These are phyloP conservation scores for Alauda arvensis DNA, from an alignment of 2,797 vertebrate genomes.

Conservation along the genomic window DNA sequence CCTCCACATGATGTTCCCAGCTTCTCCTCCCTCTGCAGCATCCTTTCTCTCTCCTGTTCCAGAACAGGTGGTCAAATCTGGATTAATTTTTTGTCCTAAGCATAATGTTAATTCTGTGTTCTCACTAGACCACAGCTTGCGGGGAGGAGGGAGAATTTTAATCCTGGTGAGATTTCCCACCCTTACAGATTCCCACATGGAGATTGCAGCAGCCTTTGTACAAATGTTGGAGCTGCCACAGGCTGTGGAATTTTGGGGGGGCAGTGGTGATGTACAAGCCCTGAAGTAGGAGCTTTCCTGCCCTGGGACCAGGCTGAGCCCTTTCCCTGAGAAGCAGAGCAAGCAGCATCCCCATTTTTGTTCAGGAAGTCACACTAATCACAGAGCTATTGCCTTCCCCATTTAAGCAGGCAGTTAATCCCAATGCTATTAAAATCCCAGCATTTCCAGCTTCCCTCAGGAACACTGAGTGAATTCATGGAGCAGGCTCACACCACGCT, in stretches of 20 bases:
- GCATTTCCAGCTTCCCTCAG: not conserved
- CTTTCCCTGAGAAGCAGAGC: not conserved
- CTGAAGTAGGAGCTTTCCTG: not conserved
- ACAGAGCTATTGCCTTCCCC: not conserved
- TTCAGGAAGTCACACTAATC: not conserved
- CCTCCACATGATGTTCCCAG: not conserved
- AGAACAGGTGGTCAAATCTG: not conserved
- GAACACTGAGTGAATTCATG: not conserved
- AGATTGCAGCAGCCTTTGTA: not conserved
- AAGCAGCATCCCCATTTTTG: not conserved
- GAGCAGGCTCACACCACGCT: not conserved
- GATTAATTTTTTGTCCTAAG: not conserved
- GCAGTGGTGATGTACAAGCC: not conserved
- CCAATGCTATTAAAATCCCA: not conserved
- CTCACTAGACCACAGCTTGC: not conserved
- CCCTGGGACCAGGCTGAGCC: not conserved
- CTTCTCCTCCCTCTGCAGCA: not conserved
- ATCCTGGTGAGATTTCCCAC: not conserved
- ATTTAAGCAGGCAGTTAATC: not conserved
- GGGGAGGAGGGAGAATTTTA: not conserved
- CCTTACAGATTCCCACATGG: not conserved
- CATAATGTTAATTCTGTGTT: accelerated
- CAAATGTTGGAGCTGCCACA: not conserved
- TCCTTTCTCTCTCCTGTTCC: not conserved
- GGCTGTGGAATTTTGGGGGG: not conserved